Percentiles rank a stretch among this genome's conserved stretches.
phyloP scores from a whole-genome alignment of 2,797 vertebrate species.

The Rhinoraja longicauda region DNA sequence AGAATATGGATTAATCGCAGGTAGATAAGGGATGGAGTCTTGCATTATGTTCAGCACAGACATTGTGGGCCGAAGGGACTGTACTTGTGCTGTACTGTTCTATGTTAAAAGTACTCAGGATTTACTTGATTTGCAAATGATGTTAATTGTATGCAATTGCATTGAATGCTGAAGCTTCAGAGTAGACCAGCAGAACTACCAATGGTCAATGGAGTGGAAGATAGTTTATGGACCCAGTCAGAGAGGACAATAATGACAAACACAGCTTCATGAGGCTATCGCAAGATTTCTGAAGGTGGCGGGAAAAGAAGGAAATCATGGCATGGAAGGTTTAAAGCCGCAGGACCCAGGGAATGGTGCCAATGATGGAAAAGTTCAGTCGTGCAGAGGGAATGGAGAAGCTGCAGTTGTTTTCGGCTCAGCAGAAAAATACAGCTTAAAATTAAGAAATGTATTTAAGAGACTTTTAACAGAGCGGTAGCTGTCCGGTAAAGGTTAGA shows the following conservation, averaged over 20 bases:
- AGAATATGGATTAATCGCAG: too few relatives aligned
- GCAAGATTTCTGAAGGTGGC: background rate
- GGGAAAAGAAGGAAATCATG: background rate
- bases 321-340: background rate
- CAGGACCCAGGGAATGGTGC: background rate
- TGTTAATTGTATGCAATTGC: slow-evolving; percentile 9
- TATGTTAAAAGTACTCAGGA: background rate
- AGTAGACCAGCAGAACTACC: background rate
- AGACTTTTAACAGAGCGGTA: background rate
- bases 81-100: too few relatives aligned
- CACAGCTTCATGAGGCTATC: background rate
- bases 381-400: background rate
- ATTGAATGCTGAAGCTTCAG: background rate
- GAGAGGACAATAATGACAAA: background rate
- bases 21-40: too few relatives aligned
- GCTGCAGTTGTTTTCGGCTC: background rate
- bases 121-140: slow-evolving; percentile 14
- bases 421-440: background rate
- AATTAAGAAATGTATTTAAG: background rate
- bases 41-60: too few relatives aligned
- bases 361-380: background rate
- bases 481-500: background rate
- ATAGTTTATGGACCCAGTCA: background rate
- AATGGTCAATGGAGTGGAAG: background rate
- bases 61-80: too few relatives aligned